Percentiles rank a stretch among this genome's conserved stretches.
These are phyloP conservation scores for Puma concolor DNA, from an alignment of 2,113 vertebrate species.

Conservation along the genomic window DNA sequence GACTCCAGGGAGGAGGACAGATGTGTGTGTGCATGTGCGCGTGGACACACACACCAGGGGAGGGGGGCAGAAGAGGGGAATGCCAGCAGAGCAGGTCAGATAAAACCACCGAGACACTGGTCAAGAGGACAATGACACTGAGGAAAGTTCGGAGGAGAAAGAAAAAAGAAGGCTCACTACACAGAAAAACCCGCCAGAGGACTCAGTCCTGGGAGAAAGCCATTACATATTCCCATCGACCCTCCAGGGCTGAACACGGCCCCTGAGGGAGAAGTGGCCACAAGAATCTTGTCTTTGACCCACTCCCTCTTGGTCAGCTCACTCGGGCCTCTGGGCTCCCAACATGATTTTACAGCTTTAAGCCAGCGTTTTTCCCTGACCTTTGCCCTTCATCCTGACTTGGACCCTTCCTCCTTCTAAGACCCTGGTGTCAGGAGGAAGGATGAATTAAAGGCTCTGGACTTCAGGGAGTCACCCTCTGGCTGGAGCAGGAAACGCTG, in stretches of 20 bases:
- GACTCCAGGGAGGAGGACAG: constrained; percentile 58
- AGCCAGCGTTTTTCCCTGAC: constrained; percentile 48
- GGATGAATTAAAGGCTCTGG: background rate
- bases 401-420: background rate
- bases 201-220: background rate
- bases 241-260: background rate
- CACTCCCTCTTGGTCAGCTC: background rate
- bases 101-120: background rate
- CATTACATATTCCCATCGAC: background rate
- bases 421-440: background rate
- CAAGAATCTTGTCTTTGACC: background rate
- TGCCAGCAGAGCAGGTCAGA: background rate
- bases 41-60: background rate
- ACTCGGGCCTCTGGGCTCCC: background rate
- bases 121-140: fast-evolving
- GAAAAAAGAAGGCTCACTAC: background rate
- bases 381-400: background rate
- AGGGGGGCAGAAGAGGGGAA: fast-evolving
- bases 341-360: constrained; percentile 25
- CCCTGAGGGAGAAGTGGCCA: background rate
- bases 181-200: background rate
- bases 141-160: background rate
- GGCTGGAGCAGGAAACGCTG: constrained; percentile 62
- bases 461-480: background rate
- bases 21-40: background rate